phyloP scores from a whole-genome alignment of 2,797 vertebrate genomes.

The Myripristis murdjan region DNA sequence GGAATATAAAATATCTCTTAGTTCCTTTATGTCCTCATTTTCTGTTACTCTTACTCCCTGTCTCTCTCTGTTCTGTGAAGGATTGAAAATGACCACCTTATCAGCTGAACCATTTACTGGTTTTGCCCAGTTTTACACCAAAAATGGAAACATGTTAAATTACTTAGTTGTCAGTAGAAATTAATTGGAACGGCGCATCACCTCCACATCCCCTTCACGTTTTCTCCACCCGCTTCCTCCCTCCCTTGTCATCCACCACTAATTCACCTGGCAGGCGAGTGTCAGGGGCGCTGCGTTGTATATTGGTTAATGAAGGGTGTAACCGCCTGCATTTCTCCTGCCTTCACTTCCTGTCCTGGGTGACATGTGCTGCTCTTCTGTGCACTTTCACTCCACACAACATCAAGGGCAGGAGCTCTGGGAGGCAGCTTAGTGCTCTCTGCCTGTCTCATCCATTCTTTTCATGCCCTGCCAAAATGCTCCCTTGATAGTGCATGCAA shows the following conservation, averaged over 20 bases:
- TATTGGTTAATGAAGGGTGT: constrained; percentile 77
- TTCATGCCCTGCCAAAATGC: constrained; percentile 70
- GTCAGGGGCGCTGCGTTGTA: constrained; percentile 57
- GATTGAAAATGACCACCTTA: neutral
- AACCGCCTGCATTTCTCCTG: constrained; percentile 62
- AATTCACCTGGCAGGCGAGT: constrained; percentile 68
- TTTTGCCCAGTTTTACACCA: too few species aligned
- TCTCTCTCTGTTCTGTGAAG: constrained; percentile 9
- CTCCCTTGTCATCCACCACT: constrained; percentile 55
- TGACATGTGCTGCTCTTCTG: constrained; percentile 66
- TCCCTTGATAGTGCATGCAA: constrained; percentile 60
- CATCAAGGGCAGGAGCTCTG: constrained; percentile 70
- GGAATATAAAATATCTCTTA: neutral
- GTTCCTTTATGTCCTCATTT: neutral
- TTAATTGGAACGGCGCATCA: constrained; percentile 32
- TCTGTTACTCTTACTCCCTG: neutral
- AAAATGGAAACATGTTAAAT: neutral
- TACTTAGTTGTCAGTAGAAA: constrained; percentile 20
- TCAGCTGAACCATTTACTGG: neutral
- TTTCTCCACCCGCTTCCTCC: constrained; percentile 30
- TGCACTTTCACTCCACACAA: constrained; percentile 63
- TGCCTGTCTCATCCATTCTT: constrained; percentile 65
- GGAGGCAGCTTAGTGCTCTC: constrained; percentile 67
- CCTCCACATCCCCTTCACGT: constrained; percentile 15
- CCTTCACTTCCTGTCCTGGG: constrained; percentile 60